Base-by-base conservation (phyloP, 2,113 vertebrate species). In the Pungitius pungitius region DNA sequence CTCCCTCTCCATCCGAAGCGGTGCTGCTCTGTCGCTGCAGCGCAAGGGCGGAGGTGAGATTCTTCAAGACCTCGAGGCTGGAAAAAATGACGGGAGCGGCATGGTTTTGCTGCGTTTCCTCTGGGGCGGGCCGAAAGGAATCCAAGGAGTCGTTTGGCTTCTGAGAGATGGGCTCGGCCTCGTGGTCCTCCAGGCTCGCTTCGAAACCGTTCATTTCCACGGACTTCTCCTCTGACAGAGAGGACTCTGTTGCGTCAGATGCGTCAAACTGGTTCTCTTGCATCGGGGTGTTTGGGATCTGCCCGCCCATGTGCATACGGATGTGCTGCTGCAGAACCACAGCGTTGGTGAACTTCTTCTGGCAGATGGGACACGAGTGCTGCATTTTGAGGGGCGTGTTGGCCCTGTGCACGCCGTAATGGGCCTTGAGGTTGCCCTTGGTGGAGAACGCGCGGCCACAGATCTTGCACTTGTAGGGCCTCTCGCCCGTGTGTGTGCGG, bases 241-340 rank as follows among this genome's bases (percentile, higher is more conserved):
- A 0, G 0, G 94, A 85, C 40, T 96, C 96, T 12, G 82, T 72
- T 1, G 70, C 15, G 1, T 96, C 96, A 0, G 85, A 1, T 0
- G 69, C 74, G 12, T 98, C 96, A 0, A 93, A 94, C 66, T 95
- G 84, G 18, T 63, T 92, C 35, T 97, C 97, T 0, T 95, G 93
- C 83, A 97, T 47, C 0, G 96, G 97, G 0, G 95, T 98, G 87
- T 99, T 99, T 40, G 97, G 96, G 55, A 99, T 98, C 86, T 98
- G 97, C 1, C 98, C 98, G 0, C 97, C 97, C 97, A 99, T 98
- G 82, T 99, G 98, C 98, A 99, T 99, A 13, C 97, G 96, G 54
- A 99, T 99, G 43, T 99, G 98, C 69, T 99, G 98, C 93, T 99
- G 98, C 52, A 99, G 62, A 61, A 98, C 94, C 56, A 99, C 96